Conservation (phyloP, 2,113 vertebrate genomes). For the Tichodroma muraria region DNA sequence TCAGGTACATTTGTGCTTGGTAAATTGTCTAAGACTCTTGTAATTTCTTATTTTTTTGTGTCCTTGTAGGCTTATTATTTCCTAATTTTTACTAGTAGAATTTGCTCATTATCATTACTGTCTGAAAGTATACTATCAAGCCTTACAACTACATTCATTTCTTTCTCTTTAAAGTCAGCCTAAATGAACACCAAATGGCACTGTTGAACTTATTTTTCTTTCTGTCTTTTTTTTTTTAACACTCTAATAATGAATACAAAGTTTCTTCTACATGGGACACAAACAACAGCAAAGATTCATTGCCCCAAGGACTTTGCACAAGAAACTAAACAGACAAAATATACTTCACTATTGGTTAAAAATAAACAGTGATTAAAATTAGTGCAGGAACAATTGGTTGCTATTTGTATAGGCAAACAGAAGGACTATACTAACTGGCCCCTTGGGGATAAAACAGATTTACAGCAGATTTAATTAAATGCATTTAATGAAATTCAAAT, state of each 20-base stretch:
- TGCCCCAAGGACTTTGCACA: not conserved
- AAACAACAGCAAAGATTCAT: not conserved
- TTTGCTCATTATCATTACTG: not conserved
- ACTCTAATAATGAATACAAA: not conserved
- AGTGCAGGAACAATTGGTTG: slow-evolving; percentile 4
- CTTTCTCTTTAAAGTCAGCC: not conserved
- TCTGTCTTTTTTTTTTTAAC: not conserved
- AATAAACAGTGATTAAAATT: slow-evolving; percentile 45
- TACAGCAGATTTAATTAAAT: slow-evolving; percentile 59
- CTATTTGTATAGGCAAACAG: slow-evolving; percentile 36
- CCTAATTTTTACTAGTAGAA: not conserved
- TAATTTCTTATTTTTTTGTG: not conserved
- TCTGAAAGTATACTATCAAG: not conserved
- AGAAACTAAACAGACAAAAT: not conserved
- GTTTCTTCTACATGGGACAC: not conserved
- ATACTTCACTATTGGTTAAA: slow-evolving; percentile 2
- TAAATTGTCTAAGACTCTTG: not conserved
- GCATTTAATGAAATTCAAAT: slow-evolving; percentile 48
- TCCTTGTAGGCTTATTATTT: not conserved
- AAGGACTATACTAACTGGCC: slow-evolving; percentile 49
- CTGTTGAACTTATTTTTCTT: not conserved
- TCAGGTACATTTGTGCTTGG: not conserved
- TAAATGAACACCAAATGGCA: not conserved
- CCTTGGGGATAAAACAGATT: slow-evolving; percentile 29
- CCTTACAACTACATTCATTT: not conserved